Evolutionary conservation across 2,113 vertebrate species (phyloP).

Genomic region (Odocoileus hemionus): DNA sequence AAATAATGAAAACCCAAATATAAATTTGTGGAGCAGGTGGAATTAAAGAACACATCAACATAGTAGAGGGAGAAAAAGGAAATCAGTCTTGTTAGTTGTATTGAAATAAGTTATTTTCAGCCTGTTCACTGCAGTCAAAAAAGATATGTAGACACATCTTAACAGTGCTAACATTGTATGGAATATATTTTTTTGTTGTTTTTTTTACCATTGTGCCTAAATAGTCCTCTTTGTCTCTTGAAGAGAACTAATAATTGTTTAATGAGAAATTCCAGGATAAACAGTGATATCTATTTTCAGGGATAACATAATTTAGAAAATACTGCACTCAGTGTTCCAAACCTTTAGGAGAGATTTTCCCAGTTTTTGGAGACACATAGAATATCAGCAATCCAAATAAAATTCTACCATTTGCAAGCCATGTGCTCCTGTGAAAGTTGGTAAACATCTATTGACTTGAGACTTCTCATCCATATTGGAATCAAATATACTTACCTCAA

Average conservation of each 20-base stretch:
- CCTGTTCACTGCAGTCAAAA: neutral
- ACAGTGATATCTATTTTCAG: neutral
- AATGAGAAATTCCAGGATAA: neutral
- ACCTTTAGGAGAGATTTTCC: neutral
- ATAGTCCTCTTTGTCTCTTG: neutral
- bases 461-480: neutral
- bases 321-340: neutral
- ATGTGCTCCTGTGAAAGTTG: neutral
- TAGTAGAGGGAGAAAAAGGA: neutral
- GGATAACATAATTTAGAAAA: neutral
- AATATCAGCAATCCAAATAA: neutral
- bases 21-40: neutral
- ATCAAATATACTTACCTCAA: neutral
- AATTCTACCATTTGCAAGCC: neutral
- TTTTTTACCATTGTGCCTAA: neutral
- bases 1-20: neutral
- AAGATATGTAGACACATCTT: neutral
- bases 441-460: neutral
- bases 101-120: constrained; percentile 9
- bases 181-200: neutral
- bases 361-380: neutral
- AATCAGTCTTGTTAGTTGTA: neutral
- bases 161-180: neutral
- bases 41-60: neutral
- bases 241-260: neutral